Base-by-base conservation (phyloP, 2,888 invertebrate species). In the Standfussiana lucernea region DNA sequence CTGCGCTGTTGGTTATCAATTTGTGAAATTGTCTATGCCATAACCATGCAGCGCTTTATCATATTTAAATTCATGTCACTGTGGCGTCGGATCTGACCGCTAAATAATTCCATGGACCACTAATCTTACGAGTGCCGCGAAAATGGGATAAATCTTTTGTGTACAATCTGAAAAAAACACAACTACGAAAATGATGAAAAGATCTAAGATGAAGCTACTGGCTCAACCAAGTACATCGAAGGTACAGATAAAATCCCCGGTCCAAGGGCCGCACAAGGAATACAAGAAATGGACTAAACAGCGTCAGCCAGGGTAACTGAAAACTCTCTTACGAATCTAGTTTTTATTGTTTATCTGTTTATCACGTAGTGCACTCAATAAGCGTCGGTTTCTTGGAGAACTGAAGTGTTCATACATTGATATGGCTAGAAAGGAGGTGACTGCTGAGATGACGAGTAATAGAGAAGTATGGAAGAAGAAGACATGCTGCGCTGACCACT, bases 201-300 rank as follows among this genome's bases (percentile, higher is more conserved):
- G 28, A 67, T 28, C 72, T 11, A 4, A 5, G 42, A 11, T 32
- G 6, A 56, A 15, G 37, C 28, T 66, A 10, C 47, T 59, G 47
- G 40, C 37, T 15, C 68, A 83, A 42, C 65, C 24, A 18, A 53
- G 71, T 37, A 35, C 62, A 18, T 62, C 83, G 18, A 87, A 72
- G 61, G 82, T 88, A 86, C 88, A 88, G 67, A 85, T 84, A 6
- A 0, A 10, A 15, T 1, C 15, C 6, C 18, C 7, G 24, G 0
- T 10, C 11, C 59, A 11, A 1, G 28, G n/a, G 0, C 88, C 90
- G 0, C 87, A 89, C 37, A 93, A 89, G 72, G 94, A 94, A 42
- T 92, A 90, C 69, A 93, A 92, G 75, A 92, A 90, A 75, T 94
- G 93, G 93, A 89, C 89, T 2, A 90, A 82, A 59, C 88, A 82